Conservation (phyloP, 1,140 invertebrate genomes). For the Drosophila tani region DNA sequence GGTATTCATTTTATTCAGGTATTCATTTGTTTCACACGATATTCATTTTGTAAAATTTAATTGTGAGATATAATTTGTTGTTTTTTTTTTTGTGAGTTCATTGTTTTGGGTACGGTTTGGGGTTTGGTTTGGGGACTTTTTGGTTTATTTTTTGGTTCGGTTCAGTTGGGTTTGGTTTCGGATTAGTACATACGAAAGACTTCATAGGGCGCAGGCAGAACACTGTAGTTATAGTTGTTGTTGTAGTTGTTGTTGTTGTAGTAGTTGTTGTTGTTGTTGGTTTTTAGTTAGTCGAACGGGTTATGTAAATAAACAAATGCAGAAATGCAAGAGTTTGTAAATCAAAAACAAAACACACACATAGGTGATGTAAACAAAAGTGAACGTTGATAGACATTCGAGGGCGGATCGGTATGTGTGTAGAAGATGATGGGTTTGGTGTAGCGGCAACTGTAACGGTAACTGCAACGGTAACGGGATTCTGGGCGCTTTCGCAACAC, state of each 20-base stretch:
- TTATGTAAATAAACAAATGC: constrained; percentile 84
- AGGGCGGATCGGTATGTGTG: constrained; percentile 77
- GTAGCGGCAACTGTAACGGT: constrained; percentile 69
- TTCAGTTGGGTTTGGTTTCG: constrained; percentile 38
- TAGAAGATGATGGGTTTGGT: constrained; percentile 77
- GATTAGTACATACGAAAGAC: constrained; percentile 84
- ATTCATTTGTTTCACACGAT: constrained; percentile 64
- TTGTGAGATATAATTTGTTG: constrained; percentile 64
- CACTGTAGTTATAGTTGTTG: constrained; percentile 63
- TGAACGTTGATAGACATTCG: constrained; percentile 77
- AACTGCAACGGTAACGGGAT: constrained; percentile 63
- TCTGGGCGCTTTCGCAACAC: constrained; percentile 54
- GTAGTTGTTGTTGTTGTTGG: constrained; percentile 40
- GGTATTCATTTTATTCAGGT: constrained; percentile 55
- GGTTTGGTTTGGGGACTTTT: constrained; percentile 23
- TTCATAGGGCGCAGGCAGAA: constrained; percentile 84
- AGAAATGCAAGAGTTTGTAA: constrained; percentile 83
- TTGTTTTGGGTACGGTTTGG: constrained; percentile 26
- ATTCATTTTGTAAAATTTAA: constrained; percentile 57
- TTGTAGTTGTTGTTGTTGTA: constrained; percentile 21
- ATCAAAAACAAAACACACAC: constrained; percentile 83
- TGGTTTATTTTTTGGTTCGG: constrained; percentile 20
- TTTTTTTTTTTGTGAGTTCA: constrained; percentile 42
- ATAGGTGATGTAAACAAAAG: constrained; percentile 79
- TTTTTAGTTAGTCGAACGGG: constrained; percentile 69